Base-by-base conservation (phyloP, 1,140 invertebrate genomes). In the Neodiprion fabricii region DNA sequence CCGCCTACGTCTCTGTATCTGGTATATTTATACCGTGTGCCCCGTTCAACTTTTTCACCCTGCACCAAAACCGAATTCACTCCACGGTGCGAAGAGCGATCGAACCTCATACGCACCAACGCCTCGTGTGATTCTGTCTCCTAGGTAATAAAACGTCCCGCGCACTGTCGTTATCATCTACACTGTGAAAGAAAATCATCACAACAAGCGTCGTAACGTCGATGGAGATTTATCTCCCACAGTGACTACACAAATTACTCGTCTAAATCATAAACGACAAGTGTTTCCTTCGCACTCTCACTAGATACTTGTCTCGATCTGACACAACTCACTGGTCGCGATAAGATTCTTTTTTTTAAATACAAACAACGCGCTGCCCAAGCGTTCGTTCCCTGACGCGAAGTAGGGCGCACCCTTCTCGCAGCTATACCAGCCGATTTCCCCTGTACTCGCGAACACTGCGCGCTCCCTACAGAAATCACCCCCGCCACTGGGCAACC, bases 351-450 rank as follows among this genome's bases (percentile, higher is more conserved):
- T 40, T 40, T 40, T 5, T 61, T 17, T 9, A 8, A 8, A 61
- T 5, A 17, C 53, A 61, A 61, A 61, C 53, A 11, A 61, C 53
- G 53, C 53, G n/a, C 53, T 40, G 53, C 11, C 53, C n/a, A 61
- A 61, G 53, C 53, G 53, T 61, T 61, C 53, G 53, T 61, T 61
- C 79, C 76, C 74, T 77, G 78, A 80, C 77, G 72, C 81, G 78
- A 87, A 85, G 83, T 85, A 86, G 85, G 86, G 81, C 84, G 84
- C 85, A 86, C 85, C 85, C 85, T 85, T 83, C 79, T 79, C 79
- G n/a, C 53, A 65, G 9, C 48, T 76, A 70, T 71, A 77, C 28
- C 17, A 66, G 68, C 65, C 71, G 66, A 72, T 65, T 67, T 48
- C 72, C 72, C 65, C 72, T 67, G 47, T 67, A 40, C 61, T 73